Evolutionary conservation across 2,888 invertebrate genomes (phyloP), one percentile per base, ranked within the genome.

Genomic region (Xestia xanthographa): DNA sequence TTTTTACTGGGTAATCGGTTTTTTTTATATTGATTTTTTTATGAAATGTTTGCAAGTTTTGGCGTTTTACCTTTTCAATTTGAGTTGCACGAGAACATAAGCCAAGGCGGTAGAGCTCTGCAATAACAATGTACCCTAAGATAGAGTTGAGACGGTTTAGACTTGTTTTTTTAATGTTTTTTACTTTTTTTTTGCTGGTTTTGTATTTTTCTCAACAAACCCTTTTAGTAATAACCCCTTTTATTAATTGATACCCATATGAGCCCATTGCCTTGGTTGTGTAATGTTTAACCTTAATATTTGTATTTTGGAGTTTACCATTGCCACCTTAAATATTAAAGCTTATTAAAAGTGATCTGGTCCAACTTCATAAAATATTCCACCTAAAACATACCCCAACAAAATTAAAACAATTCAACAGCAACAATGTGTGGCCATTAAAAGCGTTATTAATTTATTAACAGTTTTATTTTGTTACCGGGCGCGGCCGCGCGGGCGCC

Each of bases 391-490:
- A 5, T 20, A 48, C 58, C 5, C 11, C 14, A n/a, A 45, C 17
- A 34, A 22, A 45, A 66, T 60, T n/a, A 48, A 76, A 69, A 70
- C 38, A 67, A 77, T 68, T 6, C 9, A 68, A 26, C 20, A 48
- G 43, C 58, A 63, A 66, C 50, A 65, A 68, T 68, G 50, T 17
- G 43, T 29, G 56, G 38, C 58, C 17, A 67, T 69, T 71, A 66
- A 72, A 73, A 75, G 65, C 43, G 41, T 48, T 75, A 75, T 66
- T 70, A 43, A 71, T 50, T 72, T 60, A 45, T 41, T 60, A 72
- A n/a, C 41, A 66, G 45, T 75, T 74, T 68, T 79, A 80, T 77
- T 75, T 80, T 72, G 63, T 75, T 78, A 87, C 71, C 38, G 67
- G 22, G 45, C n/a, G n/a, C n/a, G n/a, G n/a, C n/a, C n/a, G n/a